Evolutionary conservation across 2,888 invertebrate species (phyloP), one percentile per base, ranked within the genome.

Genomic region (Congeria kusceri): DNA sequence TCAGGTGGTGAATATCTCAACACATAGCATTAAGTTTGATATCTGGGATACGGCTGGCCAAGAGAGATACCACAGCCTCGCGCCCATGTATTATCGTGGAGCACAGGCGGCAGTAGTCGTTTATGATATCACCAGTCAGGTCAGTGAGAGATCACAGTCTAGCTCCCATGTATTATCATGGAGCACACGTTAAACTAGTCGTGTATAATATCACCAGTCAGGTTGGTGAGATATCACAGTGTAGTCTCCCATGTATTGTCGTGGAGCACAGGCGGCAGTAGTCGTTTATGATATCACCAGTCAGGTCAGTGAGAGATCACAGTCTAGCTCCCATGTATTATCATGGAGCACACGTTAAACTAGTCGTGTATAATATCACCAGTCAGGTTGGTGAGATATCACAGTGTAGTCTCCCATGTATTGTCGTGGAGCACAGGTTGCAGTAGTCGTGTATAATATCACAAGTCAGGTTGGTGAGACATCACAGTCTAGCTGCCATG

Each of bases 271-370:
- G 87, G 99, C 99, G 92, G 99, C 99, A 86, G 99, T 99, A 93
- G 98, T 99, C 91, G 99, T 99, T 77, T 99, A 99, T 95, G 99
- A 99, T 94, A 98, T 99, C 93, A 99, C 99, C 93, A 99, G 98
- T 95, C 97, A 91, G 85, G 94, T 94, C 82, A 87, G 73, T 66
- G n/a, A 3, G 9, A 20, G 7, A 5, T 53, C 99, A 99, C 95
- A 99, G 98, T 95, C 96, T 99, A 94, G 99, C 99, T 86, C 99
- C 99, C 28, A 99, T 99, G 99, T 99, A 94, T 87, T 95, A 95
- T 89, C 88, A 94, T 73, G 95, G 94, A 2, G 94, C 95, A 1
- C 94, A 94, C 86, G 99, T 99, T 92, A 99, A 99, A 86, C 98
- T 99, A 93, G 27, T 59, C 13, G 7, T 59, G 3, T 59, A 59